These are phyloP conservation scores for Pyrrhia umbra DNA, from an alignment of 2,888 invertebrate species.

Conservation along the genomic window DNA sequence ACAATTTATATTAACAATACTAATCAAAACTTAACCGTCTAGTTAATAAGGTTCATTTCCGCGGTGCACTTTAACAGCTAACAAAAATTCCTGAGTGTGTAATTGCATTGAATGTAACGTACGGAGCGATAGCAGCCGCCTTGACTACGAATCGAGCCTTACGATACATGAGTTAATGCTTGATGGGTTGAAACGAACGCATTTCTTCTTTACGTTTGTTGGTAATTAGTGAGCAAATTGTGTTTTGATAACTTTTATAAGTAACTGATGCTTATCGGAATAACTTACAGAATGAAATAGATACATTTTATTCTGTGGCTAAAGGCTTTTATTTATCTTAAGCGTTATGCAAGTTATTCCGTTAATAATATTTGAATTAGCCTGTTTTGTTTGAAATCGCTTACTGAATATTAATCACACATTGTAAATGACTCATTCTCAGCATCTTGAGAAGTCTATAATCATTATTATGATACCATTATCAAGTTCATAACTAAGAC, in stretches of 20 bases:
- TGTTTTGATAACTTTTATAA: conserved; percentile 43
- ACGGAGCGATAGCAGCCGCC: conserved; percentile 57
- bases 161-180: conserved; percentile 62
- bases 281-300: conserved; percentile 1
- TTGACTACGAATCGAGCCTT: conserved; percentile 58
- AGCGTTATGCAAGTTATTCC: not conserved
- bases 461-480: conserved; percentile 2
- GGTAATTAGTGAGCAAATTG: conserved; percentile 49
- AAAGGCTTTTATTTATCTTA: not conserved
- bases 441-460: conserved; percentile 7
- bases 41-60: conserved; percentile 58
- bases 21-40: conserved; percentile 48
- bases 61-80: conserved; percentile 32
- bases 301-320: conserved; percentile 3
- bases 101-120: conserved; percentile 59
- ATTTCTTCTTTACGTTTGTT: conserved; percentile 63
- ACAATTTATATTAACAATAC: conserved; percentile 55
- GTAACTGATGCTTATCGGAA: conserved; percentile 16
- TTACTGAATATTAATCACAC: conserved; percentile 1
- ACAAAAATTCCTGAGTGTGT: conserved; percentile 53
- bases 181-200: conserved; percentile 65
- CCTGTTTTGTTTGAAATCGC: not conserved
- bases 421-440: conserved; percentile 14
- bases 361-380: conserved; percentile 18
- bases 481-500: conserved; percentile 42